Conservation (phyloP, 2,888 invertebrate genomes). For the Poecilobothrus nobilitatus region DNA sequence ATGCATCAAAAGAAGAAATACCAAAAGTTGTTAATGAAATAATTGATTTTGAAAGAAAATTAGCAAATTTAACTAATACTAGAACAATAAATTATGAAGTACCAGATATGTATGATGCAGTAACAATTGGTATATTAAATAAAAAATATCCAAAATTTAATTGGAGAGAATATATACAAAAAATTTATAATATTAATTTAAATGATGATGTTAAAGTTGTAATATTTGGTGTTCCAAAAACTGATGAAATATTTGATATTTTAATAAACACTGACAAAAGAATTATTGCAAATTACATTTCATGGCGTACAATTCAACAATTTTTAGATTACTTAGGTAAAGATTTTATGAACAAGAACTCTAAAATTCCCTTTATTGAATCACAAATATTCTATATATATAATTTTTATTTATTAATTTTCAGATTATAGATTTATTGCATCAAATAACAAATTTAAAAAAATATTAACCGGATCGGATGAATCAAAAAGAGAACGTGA, state of each 20-base stretch:
- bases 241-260: constrained; percentile 19
- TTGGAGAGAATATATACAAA: constrained; percentile 23
- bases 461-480: constrained; percentile 75
- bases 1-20: constrained; percentile 21
- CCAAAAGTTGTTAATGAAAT: constrained; percentile 24
- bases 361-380: too few species aligned
- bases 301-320: constrained; percentile 22
- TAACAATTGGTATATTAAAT: constrained; percentile 18
- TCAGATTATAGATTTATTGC: constrained; percentile 23
- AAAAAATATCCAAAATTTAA: constrained; percentile 20
- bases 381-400: too few species aligned
- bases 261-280: constrained; percentile 19
- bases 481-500: constrained; percentile 69
- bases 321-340: constrained; percentile 16
- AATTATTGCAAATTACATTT: constrained; percentile 24
- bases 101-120: constrained; percentile 19
- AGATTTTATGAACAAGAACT: too few species aligned
- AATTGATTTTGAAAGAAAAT: constrained; percentile 26
- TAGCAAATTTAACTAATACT: constrained; percentile 25
- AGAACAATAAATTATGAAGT: constrained; percentile 17
- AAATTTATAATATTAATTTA: constrained; percentile 18
- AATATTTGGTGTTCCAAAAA: constrained; percentile 16
- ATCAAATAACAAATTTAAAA: constrained; percentile 41
- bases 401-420: too few species aligned
- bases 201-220: constrained; percentile 17